Evolutionary conservation across 2,113 vertebrate species (phyloP).

Genomic region (Trichechus manatus): DNA sequence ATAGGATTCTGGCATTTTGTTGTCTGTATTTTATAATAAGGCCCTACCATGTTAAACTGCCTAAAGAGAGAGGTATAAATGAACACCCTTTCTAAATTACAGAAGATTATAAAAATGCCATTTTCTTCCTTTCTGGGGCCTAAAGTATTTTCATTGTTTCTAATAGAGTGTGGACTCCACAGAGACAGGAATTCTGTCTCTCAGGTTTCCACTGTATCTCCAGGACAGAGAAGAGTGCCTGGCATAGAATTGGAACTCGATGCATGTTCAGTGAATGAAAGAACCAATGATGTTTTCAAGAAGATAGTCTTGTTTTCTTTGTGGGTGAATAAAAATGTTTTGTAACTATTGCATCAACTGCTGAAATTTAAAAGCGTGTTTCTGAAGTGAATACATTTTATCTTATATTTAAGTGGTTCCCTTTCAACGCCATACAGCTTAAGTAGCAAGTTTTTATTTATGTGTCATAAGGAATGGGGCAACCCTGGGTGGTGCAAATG

Average conservation of each 20-base stretch:
- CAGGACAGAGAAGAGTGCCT: background rate
- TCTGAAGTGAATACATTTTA: background rate
- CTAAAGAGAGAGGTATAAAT: background rate
- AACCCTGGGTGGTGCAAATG: no score
- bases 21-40: background rate
- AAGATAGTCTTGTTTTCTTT: background rate
- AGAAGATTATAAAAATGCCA: background rate
- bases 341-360: background rate
- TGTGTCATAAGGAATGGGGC: background rate
- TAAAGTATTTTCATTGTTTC: background rate
- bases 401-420: background rate
- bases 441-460: background rate
- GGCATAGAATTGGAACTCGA: background rate
- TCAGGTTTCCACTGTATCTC: background rate
- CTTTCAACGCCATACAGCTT: background rate
- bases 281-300: background rate
- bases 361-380: background rate
- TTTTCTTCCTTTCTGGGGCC: background rate
- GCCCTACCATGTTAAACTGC: background rate
- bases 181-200: background rate
- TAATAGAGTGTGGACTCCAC: background rate
- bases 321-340: background rate
- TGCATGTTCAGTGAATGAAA: background rate
- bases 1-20: background rate
- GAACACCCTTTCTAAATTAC: background rate